phyloP scores from a whole-genome alignment of 2,113 vertebrate species.

The Taxidea taxus region DNA sequence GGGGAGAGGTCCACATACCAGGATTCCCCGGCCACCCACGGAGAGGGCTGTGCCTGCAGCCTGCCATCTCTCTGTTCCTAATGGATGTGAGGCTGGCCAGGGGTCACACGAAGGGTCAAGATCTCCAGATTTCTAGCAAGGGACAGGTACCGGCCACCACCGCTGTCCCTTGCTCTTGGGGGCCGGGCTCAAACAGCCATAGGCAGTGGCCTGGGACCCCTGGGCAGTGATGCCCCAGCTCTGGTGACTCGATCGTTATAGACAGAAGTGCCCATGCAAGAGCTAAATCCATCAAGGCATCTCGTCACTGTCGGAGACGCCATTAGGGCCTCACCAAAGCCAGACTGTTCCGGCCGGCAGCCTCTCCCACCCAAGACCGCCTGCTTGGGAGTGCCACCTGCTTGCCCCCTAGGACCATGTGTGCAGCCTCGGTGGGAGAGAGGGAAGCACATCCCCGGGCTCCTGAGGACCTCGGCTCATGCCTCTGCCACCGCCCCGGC shows the following conservation, averaged over 20 bases:
- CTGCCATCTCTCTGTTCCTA: not conserved
- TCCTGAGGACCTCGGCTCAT: fast-evolving
- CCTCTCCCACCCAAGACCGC: not conserved
- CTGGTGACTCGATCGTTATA: fast-evolving
- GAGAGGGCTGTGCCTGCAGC: not conserved
- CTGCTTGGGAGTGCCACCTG: not conserved
- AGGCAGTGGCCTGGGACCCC: too few relatives aligned
- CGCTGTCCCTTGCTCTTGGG: fast-evolving
- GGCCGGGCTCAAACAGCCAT: not conserved
- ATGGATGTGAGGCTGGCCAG: not conserved
- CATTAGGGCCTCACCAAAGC: not conserved
- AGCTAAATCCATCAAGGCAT: fast-evolving
- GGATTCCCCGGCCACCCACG: constrained; percentile 40
- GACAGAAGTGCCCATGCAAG: fast-evolving
- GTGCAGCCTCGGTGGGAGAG: not conserved
- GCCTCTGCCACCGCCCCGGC: fast-evolving
- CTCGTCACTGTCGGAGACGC: fast-evolving
- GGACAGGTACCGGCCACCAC: not conserved
- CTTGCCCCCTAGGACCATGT: too few relatives aligned
- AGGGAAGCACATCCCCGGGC: too few relatives aligned
- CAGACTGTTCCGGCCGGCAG: too few relatives aligned
- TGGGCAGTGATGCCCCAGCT: not conserved
- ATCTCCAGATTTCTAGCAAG: not conserved
- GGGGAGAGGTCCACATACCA: not conserved
- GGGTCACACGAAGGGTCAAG: not conserved